Percentiles rank a stretch among this genome's conserved stretches.
phyloP scores from a whole-genome alignment of 2,113 vertebrate species.

The Xerus inauris region DNA sequence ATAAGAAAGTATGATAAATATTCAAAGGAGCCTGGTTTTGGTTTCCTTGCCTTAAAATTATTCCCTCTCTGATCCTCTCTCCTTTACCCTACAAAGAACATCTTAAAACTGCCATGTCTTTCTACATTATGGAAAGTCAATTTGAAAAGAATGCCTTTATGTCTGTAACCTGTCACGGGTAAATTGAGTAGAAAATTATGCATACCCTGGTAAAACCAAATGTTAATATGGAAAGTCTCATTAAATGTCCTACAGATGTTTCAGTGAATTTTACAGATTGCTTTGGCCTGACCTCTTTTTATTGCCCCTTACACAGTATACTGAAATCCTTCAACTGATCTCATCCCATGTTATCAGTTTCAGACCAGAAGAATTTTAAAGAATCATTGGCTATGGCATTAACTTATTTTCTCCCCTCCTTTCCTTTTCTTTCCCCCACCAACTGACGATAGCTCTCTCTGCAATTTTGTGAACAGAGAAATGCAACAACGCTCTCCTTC shows the following conservation, averaged over 20 bases:
- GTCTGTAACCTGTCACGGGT: constrained; percentile 73
- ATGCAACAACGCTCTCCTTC: constrained; percentile 58
- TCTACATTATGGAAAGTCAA: constrained; percentile 68
- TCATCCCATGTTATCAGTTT: constrained; percentile 39
- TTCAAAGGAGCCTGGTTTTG: background rate
- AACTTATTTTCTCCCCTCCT: constrained; percentile 9
- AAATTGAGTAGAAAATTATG: constrained; percentile 82
- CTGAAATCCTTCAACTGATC: constrained; percentile 51
- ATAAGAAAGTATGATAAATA: constrained; percentile 73
- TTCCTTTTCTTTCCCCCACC: background rate
- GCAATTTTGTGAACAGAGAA: background rate
- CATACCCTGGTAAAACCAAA: constrained; percentile 61
- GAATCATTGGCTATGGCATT: background rate
- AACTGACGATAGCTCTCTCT: background rate
- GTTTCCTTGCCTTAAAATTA: constrained; percentile 58
- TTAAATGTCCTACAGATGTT: constrained; percentile 76
- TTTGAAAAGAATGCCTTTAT: constrained; percentile 72
- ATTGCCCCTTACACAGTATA: background rate
- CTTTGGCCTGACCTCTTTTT: constrained; percentile 68
- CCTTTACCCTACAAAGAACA: constrained; percentile 58
- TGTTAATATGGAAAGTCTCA: constrained; percentile 75
- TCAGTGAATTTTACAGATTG: constrained; percentile 69
- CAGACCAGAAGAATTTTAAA: constrained; percentile 31
- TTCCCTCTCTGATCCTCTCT: constrained; percentile 31
- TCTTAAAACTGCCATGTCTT: constrained; percentile 51